Base-by-base conservation (phyloP, 2,113 vertebrate genomes). In the Ellobius talpinus region DNA sequence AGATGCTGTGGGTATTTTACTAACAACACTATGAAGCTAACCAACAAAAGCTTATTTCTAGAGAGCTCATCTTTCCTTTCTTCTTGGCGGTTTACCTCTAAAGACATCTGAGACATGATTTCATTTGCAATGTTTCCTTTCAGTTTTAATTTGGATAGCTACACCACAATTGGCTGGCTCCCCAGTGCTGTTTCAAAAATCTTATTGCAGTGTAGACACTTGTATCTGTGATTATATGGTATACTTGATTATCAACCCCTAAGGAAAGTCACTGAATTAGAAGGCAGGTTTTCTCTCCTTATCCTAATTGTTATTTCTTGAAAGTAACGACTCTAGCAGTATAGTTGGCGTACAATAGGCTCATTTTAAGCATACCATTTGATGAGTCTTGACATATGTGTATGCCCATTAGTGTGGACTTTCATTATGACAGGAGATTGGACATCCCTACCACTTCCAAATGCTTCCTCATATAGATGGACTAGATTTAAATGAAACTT, bases 401-500 rank as follows among this genome's bases (percentile, higher is more conserved):
- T 68, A 58, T 0, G 14, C 24, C 26, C 47, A 36, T 29, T 78
- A 78, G 29, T 50, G 10, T 61, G 45, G 12, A 63, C 36, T 36
- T 47, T 97, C 9, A 77, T 6, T 17, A 16, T 29, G 82, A n/a
- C 17, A 86, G 39, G 61, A 93, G 77, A 86, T 42, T 29, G 7
- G 90, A 86, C 31, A 52, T 81, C 16, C 19, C 26, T 11, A n/a
- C 21, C 12, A 72, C 14, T 12, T 58, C 13, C 45, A 9, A 81
- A 92, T 31, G 4, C 55, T 81, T 90, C 23, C 65, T 65, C 9
- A 93, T 95, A 36, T 29, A 89, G 47, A 86, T 77, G 11, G 19
- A 5, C 55, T 66, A 9, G 36, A 55, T 91, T 92, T 94, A 86
- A 95, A 93, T 52, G 84, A 87, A 94, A 86, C n/a, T 58, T 79